Evolutionary conservation across 2,113 vertebrate genomes (phyloP), one percentile per base, ranked within the genome.

Genomic region (Tenrec ecaudatus): DNA sequence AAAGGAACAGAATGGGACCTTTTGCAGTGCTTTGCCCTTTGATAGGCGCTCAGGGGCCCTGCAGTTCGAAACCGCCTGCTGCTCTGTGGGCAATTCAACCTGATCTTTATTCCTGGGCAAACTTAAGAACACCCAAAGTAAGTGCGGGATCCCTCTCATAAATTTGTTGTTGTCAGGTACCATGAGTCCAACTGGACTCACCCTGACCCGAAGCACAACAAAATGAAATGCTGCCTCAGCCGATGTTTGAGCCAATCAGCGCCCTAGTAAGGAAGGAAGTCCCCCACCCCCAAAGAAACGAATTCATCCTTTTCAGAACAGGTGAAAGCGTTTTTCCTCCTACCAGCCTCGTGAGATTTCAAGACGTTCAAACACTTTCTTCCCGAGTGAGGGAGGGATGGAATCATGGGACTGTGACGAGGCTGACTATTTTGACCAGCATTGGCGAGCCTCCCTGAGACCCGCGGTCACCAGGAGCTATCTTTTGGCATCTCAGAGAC

Each of bases 41-140:
- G 80, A 93, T 60, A 25, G 4, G 47, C 6, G 47, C 47, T 53
- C 47, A 53, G 47, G 12, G 6, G 47, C 11, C 12, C 47, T 53
- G 47, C 47, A 14, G 47, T 53, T 53, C 47, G 47, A 53, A 53
- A 12, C 47, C 47, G 11, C 47, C 47, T 8, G 47, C 12, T 10
- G 47, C 47, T 53, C 47, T 10, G 91, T 82, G 23, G 92, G 38
- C 87, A 89, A 91, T 84, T 78, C 64, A 87, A 89, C 86, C 53
- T 82, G 27, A 73, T 78, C 91, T 92, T 92, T 80, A 89, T 91
- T 84, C 43, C 68, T 75, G 23, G n/a, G 33, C 92, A 88, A 86
- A n/a, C 40, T 68, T 88, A 89, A 64, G 77, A 79, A 17, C 82
- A 88, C 36, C 38, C 75, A 7, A 8, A 62, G 33, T 57, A 47